Evolutionary conservation across 2,797 vertebrate genomes (phyloP), one percentile per base, ranked within the genome.

Genomic region (Myoxocephalus aenaeus): DNA sequence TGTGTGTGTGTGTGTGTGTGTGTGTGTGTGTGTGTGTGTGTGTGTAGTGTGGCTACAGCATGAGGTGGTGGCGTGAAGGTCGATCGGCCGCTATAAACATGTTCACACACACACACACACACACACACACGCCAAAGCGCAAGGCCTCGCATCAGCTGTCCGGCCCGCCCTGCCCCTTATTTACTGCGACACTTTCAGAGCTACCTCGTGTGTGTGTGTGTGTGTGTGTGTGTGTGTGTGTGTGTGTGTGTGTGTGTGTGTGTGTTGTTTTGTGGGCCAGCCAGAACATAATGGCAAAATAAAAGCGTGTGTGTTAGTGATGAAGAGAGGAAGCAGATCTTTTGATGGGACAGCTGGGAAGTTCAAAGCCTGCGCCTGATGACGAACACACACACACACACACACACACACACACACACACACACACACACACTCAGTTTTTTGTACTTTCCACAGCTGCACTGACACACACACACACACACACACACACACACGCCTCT

Each of bases 301-400:
- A 80, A 84, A 76, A 75, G 27, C 59, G 50, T 44, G 57, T 71
- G 38, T 44, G 46, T 58, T 38, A 17, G 36, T 15, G 59, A 62
- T 77, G 56, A 38, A 63, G 70, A 79, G 82, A 90, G 87, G 90
- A 89, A 89, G 79, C 87, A 85, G 86, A 86, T 88, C 83, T 89
- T 95, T 93, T 94, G 92, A 94, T 94, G 89, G 87, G 84, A 90
- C 89, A 94, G 90, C 91, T 93, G 93, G 84, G 82, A 90, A 90
- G 91, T 93, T 93, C 92, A 94, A 94, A 94, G 92, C 87, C 73
- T n/a, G 25, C 29, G 36, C 63, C 87, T 83, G 88, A 92, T 83
- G 81, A 81, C 44, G 73, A 83, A 78, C 7, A 48, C 44, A 46
- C 44, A 48, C 46, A 8, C 18, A 62, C 70, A 22, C 42, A 32